These are phyloP conservation scores for Xyrauchen texanus DNA, from an alignment of 2,113 vertebrate genomes.

Conservation along the genomic window DNA sequence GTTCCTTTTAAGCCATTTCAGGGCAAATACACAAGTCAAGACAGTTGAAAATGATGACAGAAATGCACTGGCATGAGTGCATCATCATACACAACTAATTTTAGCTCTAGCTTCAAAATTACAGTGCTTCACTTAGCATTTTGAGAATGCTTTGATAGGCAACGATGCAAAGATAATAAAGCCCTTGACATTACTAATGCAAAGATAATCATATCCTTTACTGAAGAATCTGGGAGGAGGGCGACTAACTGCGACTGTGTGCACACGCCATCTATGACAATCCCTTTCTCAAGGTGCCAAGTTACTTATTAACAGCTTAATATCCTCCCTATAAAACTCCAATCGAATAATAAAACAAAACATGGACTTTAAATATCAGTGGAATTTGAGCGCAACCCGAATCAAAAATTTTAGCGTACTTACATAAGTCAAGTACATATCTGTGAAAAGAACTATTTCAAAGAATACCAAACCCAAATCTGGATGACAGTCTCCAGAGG, in stretches of 20 bases:
- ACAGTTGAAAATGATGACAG: neutral
- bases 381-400: conserved; percentile 19
- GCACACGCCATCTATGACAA: conserved; percentile 10
- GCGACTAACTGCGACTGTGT: conserved; percentile 25
- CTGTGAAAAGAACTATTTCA: neutral
- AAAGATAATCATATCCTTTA: conserved; percentile 58
- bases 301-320: conserved; percentile 37
- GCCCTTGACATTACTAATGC: conserved; percentile 40
- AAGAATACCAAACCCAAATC: neutral
- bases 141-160: neutral
- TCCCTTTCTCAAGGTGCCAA: conserved; percentile 11
- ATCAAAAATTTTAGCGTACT: neutral
- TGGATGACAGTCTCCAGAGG: neutral
- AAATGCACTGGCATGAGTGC: neutral
- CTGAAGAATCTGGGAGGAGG: conserved; percentile 37
- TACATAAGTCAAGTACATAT: neutral
- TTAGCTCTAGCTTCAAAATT: conserved; percentile 5
- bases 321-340: conserved; percentile 44
- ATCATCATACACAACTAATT: conserved; percentile 4
- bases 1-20: too few relatives aligned
- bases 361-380: conserved; percentile 20
- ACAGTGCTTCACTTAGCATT: too few relatives aligned
- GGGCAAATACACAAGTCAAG: neutral
- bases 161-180: conserved; percentile 25
- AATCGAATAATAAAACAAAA: conserved; percentile 29